Base-by-base conservation (phyloP, 2,797 vertebrate genomes). In the Peromyscus melanophrys region DNA sequence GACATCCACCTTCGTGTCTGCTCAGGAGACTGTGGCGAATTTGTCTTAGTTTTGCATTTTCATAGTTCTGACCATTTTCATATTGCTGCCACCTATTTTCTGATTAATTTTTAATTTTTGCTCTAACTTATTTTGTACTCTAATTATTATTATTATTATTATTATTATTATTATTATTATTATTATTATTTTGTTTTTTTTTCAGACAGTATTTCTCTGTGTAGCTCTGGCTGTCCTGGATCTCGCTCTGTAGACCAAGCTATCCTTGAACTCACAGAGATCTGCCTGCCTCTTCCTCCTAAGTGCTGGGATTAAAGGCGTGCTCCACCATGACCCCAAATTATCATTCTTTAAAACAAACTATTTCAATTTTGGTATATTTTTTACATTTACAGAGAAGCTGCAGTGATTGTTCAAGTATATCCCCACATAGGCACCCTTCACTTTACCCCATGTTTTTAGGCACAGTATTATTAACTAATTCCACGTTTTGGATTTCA, bases 61-160 rank as follows among this genome's bases (percentile, higher is more conserved):
- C 65, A 31, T 82, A 65, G 65, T 91, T 97, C 3, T 83, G 49
- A 91, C 29, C 21, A 57, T 75, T 27, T 89, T 69, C 71, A 4
- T 63, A n/a, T 52, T 75, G 31, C 37, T 95, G 12, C 16, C 83
- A 84, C 29, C 14, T 2, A 92, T 65, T 89, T 83, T 65, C 21
- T 80, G 83, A 89, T 13, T 71, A 83, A 91, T 71, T 37, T 61
- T 96, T 92, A 81, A 27, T 85, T 88, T 85, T 88, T 92, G 9
- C 55, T 80, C 83, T 89, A 88, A 82, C 5, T 95, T 86, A 13
- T 57, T 95, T 76, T 82, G 71, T 73, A 40, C 9, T 0, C 9
- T 71, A 4, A 17, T 37, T 34, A 34, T 31, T 31, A 34, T 67
- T n/a, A 69, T 69, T 19, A 69, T 69, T 19, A 69, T 17, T n/a